Evolutionary conservation across 53 echinoderm and acorn worm species (phyloP), one percentile per base, ranked within the genome.

Genomic region (Mesocentrotus franciscanus): DNA sequence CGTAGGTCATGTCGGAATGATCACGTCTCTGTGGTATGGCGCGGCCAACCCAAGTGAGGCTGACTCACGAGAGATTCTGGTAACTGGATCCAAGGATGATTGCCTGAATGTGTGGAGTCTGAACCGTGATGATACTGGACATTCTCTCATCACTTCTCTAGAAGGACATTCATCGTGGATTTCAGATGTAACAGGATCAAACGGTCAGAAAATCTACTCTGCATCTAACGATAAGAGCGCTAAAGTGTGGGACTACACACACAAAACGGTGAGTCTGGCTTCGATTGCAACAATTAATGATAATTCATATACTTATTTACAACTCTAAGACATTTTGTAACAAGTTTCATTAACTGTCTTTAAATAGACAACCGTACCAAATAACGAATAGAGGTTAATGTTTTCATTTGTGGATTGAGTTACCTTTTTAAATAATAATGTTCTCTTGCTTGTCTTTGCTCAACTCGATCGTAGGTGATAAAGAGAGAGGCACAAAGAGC

Each of bases 91-190:
- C 56, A 96, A 97, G 90, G 98, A 98, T 94, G 97, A 98, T 76
- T 89, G 64, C 0, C 66, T 98, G 34, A 98, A 95, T 78, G 95
- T 98, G 34, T 98, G 98, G 97, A 55, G 66, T 62, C 55, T 96
- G 26, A 71, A 92, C 9, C 56, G 76, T 36, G 75, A 71, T 4
- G 87, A 62, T 22, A 57, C 27, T 36, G 56, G 17, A 2, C 24
- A 56, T 90, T 66, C 95, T 49, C 85, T 94, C 32, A 78, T 98
- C 84, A 98, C 96, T 36, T 97, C 96, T 7, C 90, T 97, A 36
- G 97, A 98, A 78, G 98, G 97, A 5, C 98, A 98, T 94, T 98
- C 98, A 24, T 98, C 98, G 0, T 98, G 98, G 98, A 96, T 98
- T n/a, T 94, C 97, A 30, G 97, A 97, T 94, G 98, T 98, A 24